Base-by-base conservation (phyloP, 2,797 vertebrate genomes). In the Helicolenus hilgendorfi region DNA sequence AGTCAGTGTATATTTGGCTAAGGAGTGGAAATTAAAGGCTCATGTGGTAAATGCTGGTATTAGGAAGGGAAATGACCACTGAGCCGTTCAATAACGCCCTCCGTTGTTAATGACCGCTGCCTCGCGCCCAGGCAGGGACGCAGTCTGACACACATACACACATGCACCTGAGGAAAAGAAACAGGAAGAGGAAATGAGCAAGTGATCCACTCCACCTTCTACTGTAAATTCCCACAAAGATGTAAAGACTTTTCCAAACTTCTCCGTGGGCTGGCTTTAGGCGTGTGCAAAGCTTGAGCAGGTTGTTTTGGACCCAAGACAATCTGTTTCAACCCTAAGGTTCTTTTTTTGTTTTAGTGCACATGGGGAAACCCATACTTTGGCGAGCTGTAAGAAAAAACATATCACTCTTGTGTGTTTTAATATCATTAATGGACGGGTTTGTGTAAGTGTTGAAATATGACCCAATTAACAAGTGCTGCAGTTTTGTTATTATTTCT, bases 21-120 rank as follows among this genome's bases (percentile, higher is more conserved):
- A 96, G 92, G 76, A 83, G 88, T 97, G 95, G 92, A 96, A 97
- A 97, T 97, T 94, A 98, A 97, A 98, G 97, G 97, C 97, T 98
- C 95, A 98, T 97, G 96, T 97, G 96, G 97, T 97, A 98, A 98
- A 96, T 96, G 95, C 96, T 96, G 96, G 97, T 98, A 97, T 98
- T 98, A 98, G 97, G 96, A 96, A 94, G 94, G 97, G 97, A 98
- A 98, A 98, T 98, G 97, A 98, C 97, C 84, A 80, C 97, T 98
- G 97, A 96, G 96, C 77, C 87, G 90, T 97, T 98, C 97, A 98
- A 97, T 98, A 95, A 98, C 97, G 95, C 96, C 96, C 94, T 97
- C 95, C 94, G 97, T 97, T 97, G 97, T 97, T 98, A 98, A 98
- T 98, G 98, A 98, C 97, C 95, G 93, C 96, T 97, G 96, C 98